A percentile compares a stretch with the other conserved stretches of the same genome.
Evolutionary conservation across 2,797 vertebrate species (phyloP).

Genomic region (Danio kyathit): DNA sequence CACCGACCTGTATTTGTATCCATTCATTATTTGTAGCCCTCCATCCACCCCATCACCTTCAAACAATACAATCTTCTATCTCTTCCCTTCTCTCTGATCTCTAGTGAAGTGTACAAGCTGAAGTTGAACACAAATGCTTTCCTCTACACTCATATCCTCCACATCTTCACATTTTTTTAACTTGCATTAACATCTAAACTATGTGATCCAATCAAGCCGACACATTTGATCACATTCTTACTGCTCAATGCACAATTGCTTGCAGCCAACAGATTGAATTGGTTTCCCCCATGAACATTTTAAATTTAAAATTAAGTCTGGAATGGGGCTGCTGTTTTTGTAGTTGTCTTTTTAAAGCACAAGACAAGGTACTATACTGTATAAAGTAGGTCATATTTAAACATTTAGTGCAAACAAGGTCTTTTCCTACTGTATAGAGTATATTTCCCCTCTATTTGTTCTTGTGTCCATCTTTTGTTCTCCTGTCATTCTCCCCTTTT

Average conservation of each 20-base stretch:
- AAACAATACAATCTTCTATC: not conserved
- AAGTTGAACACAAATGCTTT: constrained; percentile 5
- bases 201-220: not conserved
- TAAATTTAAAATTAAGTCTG: not conserved
- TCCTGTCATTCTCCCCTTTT: not conserved
- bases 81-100: not conserved
- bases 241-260: not conserved
- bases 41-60: constrained; percentile 37
- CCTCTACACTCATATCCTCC: not conserved
- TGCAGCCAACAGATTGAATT: not conserved
- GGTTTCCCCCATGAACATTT: not conserved
- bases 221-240: not conserved
- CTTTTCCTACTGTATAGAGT: not conserved
- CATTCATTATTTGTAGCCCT: constrained; percentile 33
- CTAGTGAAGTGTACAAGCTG: not conserved
- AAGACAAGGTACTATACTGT: not conserved
- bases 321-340: not conserved
- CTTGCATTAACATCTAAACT: not conserved
- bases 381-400: not conserved
- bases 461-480: not conserved
- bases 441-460: not conserved
- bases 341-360: not conserved
- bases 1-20: not conserved
- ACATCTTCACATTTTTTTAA: not conserved
- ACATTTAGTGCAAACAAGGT: not conserved